phyloP scores from a whole-genome alignment of 2,888 invertebrate species.

The Drosophila niveifrons region DNA sequence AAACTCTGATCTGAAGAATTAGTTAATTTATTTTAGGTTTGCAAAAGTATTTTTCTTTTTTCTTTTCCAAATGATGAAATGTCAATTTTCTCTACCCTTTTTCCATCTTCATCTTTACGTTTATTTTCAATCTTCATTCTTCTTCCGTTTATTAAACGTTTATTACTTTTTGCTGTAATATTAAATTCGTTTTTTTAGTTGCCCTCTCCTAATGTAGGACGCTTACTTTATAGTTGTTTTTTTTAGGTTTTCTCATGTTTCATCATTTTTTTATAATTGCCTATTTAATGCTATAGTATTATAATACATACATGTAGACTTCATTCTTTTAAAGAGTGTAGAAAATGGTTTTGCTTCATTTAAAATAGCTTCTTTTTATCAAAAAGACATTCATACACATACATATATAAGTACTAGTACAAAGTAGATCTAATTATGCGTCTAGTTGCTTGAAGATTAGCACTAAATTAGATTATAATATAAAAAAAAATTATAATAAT shows the following conservation, averaged over 20 bases:
- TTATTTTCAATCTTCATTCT: constrained; percentile 21
- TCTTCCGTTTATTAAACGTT: constrained; percentile 24
- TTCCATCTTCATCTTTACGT: constrained; percentile 20
- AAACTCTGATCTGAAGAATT: constrained; percentile 75
- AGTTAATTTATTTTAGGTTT: constrained; percentile 32
- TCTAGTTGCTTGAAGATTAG: constrained; percentile 73
- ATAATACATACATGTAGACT: constrained; percentile 80
- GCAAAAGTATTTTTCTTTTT: constrained; percentile 42
- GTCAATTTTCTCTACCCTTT: constrained; percentile 25
- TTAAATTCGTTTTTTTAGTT: constrained; percentile 75
- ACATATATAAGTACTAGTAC: constrained; percentile 56
- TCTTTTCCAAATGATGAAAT: constrained; percentile 48
- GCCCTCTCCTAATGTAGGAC: constrained; percentile 80
- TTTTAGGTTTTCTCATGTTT: constrained; percentile 21
- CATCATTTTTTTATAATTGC: constrained; percentile 57
- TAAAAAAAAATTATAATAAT: constrained; percentile 49
- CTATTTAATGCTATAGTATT: constrained; percentile 79
- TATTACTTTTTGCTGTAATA: constrained; percentile 59
- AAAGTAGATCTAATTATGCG: constrained; percentile 74
- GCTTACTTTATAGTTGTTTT: constrained; percentile 66
- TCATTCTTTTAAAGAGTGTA: constrained; percentile 82
- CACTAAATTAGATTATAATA: constrained; percentile 63
- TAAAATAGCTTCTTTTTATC: constrained; percentile 81
- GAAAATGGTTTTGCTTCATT: constrained; percentile 75
- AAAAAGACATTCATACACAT: constrained; percentile 80